A percentile compares a stretch with the other conserved stretches of the same genome.
Conservation (phyloP, 2,888 invertebrate species). For the Archips crataeganus region DNA sequence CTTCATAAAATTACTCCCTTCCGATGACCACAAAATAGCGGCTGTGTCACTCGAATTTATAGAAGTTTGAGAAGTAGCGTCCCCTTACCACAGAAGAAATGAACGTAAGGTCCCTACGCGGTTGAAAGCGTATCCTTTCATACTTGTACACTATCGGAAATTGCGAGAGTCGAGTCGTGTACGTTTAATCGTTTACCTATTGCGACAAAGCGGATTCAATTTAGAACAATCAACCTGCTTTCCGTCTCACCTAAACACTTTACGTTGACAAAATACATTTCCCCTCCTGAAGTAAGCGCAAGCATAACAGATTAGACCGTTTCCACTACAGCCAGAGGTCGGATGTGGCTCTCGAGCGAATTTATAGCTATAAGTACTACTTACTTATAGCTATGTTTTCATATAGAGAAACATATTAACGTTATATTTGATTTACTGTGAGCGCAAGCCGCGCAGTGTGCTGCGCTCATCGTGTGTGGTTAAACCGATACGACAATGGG, state of each 20-base stretch:
- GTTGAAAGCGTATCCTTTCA: neutral
- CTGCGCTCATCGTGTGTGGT: conserved; percentile 41
- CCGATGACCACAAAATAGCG: conserved; percentile 54
- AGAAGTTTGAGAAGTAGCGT: too few species aligned
- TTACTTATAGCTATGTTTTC: too few species aligned
- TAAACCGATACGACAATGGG: conserved; percentile 19
- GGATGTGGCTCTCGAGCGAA: conserved; percentile 42
- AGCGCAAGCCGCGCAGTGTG: conserved; percentile 40
- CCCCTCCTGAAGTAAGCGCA: conserved; percentile 42
- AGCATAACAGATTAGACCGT: conserved; percentile 47
- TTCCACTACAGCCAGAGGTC: conserved; percentile 45
- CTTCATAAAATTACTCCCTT: conserved; percentile 63
- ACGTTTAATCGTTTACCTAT: conserved; percentile 24
- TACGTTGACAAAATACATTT: conserved; percentile 46
- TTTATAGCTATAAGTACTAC: conserved; percentile 32
- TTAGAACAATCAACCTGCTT: conserved; percentile 37
- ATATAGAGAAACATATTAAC: conserved; percentile 35
- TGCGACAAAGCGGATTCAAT: conserved; percentile 38
- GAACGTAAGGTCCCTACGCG: too few species aligned
- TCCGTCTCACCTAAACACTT: conserved; percentile 41
- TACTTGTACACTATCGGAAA: neutral
- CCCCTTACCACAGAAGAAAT: too few species aligned
- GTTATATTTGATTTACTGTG: conserved; percentile 44
- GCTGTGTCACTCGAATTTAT: neutral
- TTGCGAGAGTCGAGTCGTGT: neutral